Evolutionary conservation across 2,113 vertebrate genomes (phyloP).

Genomic region (Sitta europaea): DNA sequence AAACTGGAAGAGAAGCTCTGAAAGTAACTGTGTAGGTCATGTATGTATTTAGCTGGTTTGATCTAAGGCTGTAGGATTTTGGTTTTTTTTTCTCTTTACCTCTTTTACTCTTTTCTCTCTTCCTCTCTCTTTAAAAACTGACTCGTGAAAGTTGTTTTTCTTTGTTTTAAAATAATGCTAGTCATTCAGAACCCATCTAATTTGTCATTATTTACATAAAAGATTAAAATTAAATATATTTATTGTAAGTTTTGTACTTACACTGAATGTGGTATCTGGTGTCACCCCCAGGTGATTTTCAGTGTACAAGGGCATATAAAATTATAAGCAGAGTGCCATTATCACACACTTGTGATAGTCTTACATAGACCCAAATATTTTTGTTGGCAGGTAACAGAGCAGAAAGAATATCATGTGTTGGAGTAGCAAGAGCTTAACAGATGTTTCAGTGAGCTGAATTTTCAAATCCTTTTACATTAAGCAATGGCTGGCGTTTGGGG

Average conservation of each 20-base stretch:
- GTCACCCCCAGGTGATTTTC: neutral
- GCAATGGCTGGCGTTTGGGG: conserved; percentile 64
- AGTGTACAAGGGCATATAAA: neutral
- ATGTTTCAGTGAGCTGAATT: conserved; percentile 78
- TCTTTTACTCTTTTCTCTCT: neutral
- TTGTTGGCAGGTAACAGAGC: conserved; percentile 71
- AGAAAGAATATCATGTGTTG: conserved; percentile 72
- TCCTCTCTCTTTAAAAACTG: neutral
- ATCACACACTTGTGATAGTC: conserved; percentile 63
- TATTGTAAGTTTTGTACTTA: neutral
- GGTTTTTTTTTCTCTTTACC: neutral
- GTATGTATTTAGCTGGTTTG: neutral
- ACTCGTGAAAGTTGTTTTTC: neutral
- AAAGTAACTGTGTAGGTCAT: neutral
- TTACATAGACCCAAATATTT: conserved; percentile 76
- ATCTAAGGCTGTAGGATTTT: neutral
- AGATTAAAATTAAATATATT: neutral
- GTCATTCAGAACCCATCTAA: neutral
- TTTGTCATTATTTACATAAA: neutral
- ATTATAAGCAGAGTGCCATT: conserved; percentile 45
- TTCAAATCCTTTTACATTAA: conserved; percentile 76
- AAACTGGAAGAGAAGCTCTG: neutral
- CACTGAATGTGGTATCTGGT: neutral
- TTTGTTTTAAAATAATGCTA: neutral
- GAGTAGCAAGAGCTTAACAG: conserved; percentile 75